Base-by-base conservation (phyloP, 2,888 invertebrate species). In the Dasysyrphus tricinctus region DNA sequence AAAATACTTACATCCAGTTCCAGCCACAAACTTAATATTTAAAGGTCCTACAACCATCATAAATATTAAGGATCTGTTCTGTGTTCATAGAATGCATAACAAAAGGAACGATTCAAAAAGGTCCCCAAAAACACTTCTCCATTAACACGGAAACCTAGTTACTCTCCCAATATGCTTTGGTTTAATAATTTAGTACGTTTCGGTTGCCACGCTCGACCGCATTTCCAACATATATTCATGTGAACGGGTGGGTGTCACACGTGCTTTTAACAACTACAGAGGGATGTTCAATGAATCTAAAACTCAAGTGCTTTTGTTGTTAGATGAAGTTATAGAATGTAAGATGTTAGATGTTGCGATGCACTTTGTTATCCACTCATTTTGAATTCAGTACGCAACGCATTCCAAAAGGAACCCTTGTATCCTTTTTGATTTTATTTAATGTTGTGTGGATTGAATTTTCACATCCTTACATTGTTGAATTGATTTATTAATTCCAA, bases 121-220 rank as follows among this genome's bases (percentile, higher is more conserved):
- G 57, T 29, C 34, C 57, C 57, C 34, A 57, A 57, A 57, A 57
- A 57, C 16, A 34, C 34, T 37, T 57, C 16, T 16, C 57, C 34
- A 57, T 57, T 57, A 57, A 57, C 57, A 57, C 57, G 57, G 34
- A 57, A 57, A 57, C 34, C 57, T 57, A 57, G 57, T 57, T 57
- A 37, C 57, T 34, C 57, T 57, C 57, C n/a, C 57, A 57, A 37
- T 37, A 57, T 57, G 34, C 16, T 57, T 37, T 34, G 34, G 57
- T 57, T 57, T 57, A 57, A 57, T 57, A 57, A 57, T 57, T 57
- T 16, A 57, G 16, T 57, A 57, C 29, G 34, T 57, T 57, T 57
- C 57, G 57, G n/a, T 57, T 57, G 57, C 57, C 57, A 57, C 57
- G 34, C 57, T 57, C 57, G 57, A 57, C 57, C 57, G 57, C 34